phyloP scores from a whole-genome alignment of 2,797 vertebrate species.

The Molossus molossus region DNA sequence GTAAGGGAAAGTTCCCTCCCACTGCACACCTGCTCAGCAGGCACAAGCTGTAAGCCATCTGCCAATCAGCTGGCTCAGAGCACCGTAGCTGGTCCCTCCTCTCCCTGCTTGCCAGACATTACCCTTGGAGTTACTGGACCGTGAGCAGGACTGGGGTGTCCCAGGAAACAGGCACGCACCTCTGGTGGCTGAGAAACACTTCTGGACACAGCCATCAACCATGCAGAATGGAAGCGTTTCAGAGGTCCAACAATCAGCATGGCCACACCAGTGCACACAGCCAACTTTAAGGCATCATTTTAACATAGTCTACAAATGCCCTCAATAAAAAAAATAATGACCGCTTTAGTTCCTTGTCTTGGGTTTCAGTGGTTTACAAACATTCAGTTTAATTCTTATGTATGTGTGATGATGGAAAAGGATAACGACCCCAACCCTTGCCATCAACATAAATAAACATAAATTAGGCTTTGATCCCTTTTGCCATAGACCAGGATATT shows the following conservation, averaged over 20 bases:
- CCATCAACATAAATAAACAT: neutral
- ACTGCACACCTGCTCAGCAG: neutral
- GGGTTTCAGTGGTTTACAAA: conserved; percentile 43
- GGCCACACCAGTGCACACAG: neutral
- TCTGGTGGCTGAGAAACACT: neutral
- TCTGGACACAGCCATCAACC: neutral
- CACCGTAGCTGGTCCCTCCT: neutral
- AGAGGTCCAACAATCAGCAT: neutral
- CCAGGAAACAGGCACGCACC: neutral
- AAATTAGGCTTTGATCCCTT: neutral
- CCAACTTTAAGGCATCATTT: neutral
- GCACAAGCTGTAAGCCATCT: neutral
- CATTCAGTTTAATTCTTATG: conserved; percentile 8
- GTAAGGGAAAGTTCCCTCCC: neutral
- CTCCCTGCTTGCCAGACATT: neutral
- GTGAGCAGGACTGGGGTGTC: neutral
- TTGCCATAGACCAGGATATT: neutral
- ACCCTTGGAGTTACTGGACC: neutral
- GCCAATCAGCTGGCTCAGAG: neutral
- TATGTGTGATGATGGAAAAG: neutral
- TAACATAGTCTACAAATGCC: neutral
- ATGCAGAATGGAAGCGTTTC: neutral
- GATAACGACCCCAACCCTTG: neutral
- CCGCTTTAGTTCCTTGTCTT: neutral
- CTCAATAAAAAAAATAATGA: neutral